phyloP scores from a whole-genome alignment of 2,888 invertebrate species.

The Subacronicta megacephala region DNA sequence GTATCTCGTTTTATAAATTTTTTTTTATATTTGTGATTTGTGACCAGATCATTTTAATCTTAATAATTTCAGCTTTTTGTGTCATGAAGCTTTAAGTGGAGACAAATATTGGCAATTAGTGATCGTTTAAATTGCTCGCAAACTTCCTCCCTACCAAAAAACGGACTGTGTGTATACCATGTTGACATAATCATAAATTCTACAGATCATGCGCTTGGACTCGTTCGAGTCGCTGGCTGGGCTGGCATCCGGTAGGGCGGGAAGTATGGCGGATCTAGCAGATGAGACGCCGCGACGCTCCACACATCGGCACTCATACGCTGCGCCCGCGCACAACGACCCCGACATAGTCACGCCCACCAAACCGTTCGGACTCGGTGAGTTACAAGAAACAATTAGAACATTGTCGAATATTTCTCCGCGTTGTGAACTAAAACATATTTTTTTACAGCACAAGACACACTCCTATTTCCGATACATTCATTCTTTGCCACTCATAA shows the following conservation, averaged over 20 bases:
- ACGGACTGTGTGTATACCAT: neutral
- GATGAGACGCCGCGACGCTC: conserved; percentile 88
- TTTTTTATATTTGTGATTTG: no score
- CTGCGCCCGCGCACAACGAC: conserved; percentile 86
- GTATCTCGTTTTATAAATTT: no score
- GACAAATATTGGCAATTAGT: neutral
- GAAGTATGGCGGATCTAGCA: conserved; percentile 95
- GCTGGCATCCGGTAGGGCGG: conserved; percentile 92
- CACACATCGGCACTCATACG: conserved; percentile 88
- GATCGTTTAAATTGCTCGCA: conserved; percentile 13
- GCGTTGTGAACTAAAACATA: conserved; percentile 52
- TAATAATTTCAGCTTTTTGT: neutral
- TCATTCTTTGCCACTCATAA: conserved; percentile 63
- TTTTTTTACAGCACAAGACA: conserved; percentile 66
- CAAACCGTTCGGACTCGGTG: conserved; percentile 96
- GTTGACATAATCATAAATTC: conserved; percentile 4
- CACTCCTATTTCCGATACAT: conserved; percentile 70
- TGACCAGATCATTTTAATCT: neutral
- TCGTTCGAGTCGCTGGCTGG: conserved; percentile 93
- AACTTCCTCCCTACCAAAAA: neutral
- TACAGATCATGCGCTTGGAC: conserved; percentile 94
- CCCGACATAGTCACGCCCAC: conserved; percentile 90
- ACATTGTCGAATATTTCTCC: conserved; percentile 12
- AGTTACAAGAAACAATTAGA: conserved; percentile 68
- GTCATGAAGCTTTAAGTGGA: neutral